Base-by-base conservation (phyloP, 2,113 vertebrate genomes). In the Brienomyrus brachyistius region DNA sequence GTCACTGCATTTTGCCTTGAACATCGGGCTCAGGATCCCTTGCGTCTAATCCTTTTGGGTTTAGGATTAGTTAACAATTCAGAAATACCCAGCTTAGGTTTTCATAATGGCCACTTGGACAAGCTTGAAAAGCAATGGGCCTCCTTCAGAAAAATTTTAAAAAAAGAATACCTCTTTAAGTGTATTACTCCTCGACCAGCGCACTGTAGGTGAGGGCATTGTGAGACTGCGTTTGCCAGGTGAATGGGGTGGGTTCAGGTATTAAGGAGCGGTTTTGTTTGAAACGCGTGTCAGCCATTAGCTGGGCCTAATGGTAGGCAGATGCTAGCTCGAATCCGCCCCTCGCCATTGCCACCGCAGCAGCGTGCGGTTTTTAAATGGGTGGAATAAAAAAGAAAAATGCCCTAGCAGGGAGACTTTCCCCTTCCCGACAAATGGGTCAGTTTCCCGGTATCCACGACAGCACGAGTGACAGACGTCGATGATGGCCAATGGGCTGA, bases 221-320 rank as follows among this genome's bases (percentile, higher is more conserved):
- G 15, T 1, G 13, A 40, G 5, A 17, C 27, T 77, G 35, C 15
- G 3, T 70, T 31, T 27, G n/a, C n/a, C 70, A 48, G 35, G 47
- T 59, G 43, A 45, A 31, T 51, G 83, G 35, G 54, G n/a, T 5
- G 45, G 56, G 15, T 45, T 48, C 89, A 50, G 89, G 59, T 90
- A 87, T 31, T 21, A 84, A 19, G 45, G 83, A 70, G 84, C 23
- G 2, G 31, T 66, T 59, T 6, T 52, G 59, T 89, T 54, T 85
- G 89, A 85, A 74, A 89, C 66, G 89, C 45, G 48, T 89, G 66
- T 89, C 31, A 86, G n/a, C 43, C 66, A 10, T 89, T 31, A 89
- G 2, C 43, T 19, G 4, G n/a, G 21, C 11, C 40, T 86, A 90
- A 87, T 86, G 59, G 83, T 6, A 17, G 50, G 5, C 89, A 90